These are phyloP conservation scores for Furcula furcula DNA, from an alignment of 2,888 invertebrate species.

Conservation along the genomic window DNA sequence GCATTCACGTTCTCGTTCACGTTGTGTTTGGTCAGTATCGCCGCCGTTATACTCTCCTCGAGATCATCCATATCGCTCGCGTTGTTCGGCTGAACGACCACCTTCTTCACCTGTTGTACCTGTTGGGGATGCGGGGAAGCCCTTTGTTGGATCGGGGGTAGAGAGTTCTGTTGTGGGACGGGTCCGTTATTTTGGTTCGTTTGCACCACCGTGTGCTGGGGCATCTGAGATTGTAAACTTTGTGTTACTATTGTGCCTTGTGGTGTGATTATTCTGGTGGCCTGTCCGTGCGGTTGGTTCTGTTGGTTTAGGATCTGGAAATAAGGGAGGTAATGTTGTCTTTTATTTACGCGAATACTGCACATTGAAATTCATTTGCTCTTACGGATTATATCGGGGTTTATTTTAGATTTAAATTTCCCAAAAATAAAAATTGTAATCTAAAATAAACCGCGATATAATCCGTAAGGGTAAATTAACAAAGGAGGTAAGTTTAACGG, in stretches of 20 bases:
- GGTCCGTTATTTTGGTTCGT: constrained; percentile 57
- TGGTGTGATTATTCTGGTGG: constrained; percentile 63
- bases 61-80: constrained; percentile 77
- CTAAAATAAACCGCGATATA: too few species aligned
- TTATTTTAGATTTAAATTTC: too few species aligned
- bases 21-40: constrained; percentile 67
- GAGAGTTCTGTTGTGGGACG: constrained; percentile 47
- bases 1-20: constrained; percentile 46
- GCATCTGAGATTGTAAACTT: constrained; percentile 45
- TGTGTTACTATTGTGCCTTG: constrained; percentile 73
- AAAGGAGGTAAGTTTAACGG: too few species aligned
- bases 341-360: too few species aligned
- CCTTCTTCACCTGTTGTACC: constrained; percentile 54
- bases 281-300: constrained; percentile 40
- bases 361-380: too few species aligned
- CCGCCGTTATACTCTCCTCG: constrained; percentile 78
- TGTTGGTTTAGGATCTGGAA: constrained; percentile 61
- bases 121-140: constrained; percentile 41
- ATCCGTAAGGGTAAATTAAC: too few species aligned
- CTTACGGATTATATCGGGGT: too few species aligned
- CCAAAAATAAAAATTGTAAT: too few species aligned
- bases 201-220: constrained; percentile 48
- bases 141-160: constrained; percentile 51
- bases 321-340: constrained; percentile 3
- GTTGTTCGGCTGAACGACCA: constrained; percentile 69